Evolutionary conservation across 2,113 vertebrate species (phyloP).

Genomic region (Perognathus longimembris): DNA sequence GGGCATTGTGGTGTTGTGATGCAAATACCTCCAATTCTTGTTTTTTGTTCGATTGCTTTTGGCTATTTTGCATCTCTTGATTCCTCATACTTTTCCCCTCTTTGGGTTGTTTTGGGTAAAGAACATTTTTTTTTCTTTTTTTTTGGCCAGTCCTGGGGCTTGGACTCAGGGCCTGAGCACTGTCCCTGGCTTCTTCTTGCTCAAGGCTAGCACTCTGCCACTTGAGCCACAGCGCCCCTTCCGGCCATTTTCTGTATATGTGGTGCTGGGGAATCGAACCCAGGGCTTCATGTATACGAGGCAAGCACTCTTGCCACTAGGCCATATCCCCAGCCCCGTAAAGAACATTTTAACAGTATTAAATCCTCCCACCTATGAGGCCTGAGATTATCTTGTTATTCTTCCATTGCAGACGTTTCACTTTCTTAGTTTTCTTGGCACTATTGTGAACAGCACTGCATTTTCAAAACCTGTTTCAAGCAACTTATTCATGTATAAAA

Average conservation of each 20-base stretch:
- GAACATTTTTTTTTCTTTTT: too few species aligned
- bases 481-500: background rate
- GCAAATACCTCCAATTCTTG: background rate
- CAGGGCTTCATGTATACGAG: too few species aligned
- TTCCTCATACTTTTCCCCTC: background rate
- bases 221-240: too few species aligned
- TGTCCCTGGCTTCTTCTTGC: too few species aligned
- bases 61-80: background rate
- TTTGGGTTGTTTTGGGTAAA: background rate
- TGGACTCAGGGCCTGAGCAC: too few species aligned
- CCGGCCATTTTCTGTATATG: too few species aligned
- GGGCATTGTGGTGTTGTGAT: background rate
- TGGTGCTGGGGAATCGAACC: too few species aligned
- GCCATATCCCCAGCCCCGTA: too few species aligned
- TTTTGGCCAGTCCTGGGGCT: too few species aligned
- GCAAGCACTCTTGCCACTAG: too few species aligned
- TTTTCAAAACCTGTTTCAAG: background rate
- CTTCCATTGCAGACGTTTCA: background rate
- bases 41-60: background rate
- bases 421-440: too few species aligned
- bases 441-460: background rate
- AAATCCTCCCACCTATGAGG: background rate
- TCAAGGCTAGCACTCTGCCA: too few species aligned
- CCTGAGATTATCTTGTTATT: background rate
- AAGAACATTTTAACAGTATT: background rate